Base-by-base conservation (phyloP, 2,113 vertebrate species). In the Leucoraja erinaceus region DNA sequence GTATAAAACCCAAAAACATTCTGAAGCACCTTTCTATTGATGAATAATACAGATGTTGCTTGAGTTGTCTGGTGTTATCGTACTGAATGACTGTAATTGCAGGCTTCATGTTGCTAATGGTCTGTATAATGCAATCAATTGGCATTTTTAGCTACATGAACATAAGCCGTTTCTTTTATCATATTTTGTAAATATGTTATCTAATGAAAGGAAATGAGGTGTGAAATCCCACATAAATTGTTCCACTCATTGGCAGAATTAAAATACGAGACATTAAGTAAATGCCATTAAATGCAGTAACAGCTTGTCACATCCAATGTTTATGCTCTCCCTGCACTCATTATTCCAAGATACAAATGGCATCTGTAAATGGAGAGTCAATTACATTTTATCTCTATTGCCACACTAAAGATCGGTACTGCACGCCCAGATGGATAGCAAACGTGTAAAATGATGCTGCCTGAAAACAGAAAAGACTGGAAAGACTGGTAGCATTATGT, bases 101-200 rank as follows among this genome's bases (percentile, higher is more conserved):
- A 54, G 18, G 68, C 90, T 91, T 74, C 33, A 70, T 91, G 9
- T 91, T 25, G 31, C 66, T 91, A 91, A 74, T 74, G 68, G 68
- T 91, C 90, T 72, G 90, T 72, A 28, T 54, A 91, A 91, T 91
- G 38, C 90, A 72, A 72, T 91, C 90, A 91, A 28, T 70, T 91
- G 59, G 20, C 68, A 91, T 91, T 54, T 91, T 54, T 38, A 54
- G 66, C 68, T 91, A 9, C 33, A 5, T 91, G 66, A 91, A 33
- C 20, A 54, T 72, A 38, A 90, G 33, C 66, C 72, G 38, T 72
- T 88, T 66, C 70, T 33, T 74, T 74, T 47, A 91, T 74, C 59
- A 66, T 88, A 66, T 91, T 91, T 91, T 91, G 90, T 74, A 91
- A 91, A 91, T 91, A 91, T 91, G 38, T 54, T 68, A 72, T 16